A percentile compares a stretch with the other conserved stretches of the same genome.
Conservation (phyloP, 2,797 vertebrate genomes). For the Danio albolineatus region DNA sequence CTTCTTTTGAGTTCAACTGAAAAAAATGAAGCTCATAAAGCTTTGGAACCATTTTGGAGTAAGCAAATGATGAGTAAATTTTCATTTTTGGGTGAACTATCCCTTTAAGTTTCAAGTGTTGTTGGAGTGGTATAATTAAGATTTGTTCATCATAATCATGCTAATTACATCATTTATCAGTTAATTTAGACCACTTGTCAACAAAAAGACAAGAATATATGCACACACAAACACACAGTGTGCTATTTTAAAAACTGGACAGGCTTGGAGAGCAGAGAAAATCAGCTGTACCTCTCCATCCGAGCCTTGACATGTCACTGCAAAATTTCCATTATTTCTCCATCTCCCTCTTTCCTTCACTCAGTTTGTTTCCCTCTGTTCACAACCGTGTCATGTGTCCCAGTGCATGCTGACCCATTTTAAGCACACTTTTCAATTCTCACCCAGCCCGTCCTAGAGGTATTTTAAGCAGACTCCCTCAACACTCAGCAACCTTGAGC, state of each 20-base stretch:
- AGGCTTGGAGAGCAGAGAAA: not conserved
- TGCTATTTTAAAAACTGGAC: constrained; percentile 20
- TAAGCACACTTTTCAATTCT: constrained; percentile 27
- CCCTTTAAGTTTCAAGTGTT: too few species aligned
- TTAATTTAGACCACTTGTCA: constrained; percentile 4
- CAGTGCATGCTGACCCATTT: constrained; percentile 62
- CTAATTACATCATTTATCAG: constrained; percentile 5
- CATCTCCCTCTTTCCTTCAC: not conserved
- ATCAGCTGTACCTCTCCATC: not conserved
- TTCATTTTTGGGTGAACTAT: too few species aligned
- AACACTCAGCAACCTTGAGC: constrained; percentile 56
- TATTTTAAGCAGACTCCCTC: constrained; percentile 61
- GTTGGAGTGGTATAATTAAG: not conserved
- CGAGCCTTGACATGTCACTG: not conserved
- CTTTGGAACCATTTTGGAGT: too few species aligned
- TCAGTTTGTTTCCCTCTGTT: constrained; percentile 19
- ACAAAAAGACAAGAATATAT: not conserved
- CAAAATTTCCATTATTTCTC: constrained; percentile 7
- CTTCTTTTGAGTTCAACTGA: too few species aligned
- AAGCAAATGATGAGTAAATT: too few species aligned
- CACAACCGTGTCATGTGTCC: constrained; percentile 41
- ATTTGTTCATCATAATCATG: constrained; percentile 4
- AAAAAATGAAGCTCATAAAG: too few species aligned
- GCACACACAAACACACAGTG: too few species aligned
- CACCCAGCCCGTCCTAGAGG: constrained; percentile 38